phyloP scores from a whole-genome alignment of 2,797 vertebrate species.

The Ciconia nigra region DNA sequence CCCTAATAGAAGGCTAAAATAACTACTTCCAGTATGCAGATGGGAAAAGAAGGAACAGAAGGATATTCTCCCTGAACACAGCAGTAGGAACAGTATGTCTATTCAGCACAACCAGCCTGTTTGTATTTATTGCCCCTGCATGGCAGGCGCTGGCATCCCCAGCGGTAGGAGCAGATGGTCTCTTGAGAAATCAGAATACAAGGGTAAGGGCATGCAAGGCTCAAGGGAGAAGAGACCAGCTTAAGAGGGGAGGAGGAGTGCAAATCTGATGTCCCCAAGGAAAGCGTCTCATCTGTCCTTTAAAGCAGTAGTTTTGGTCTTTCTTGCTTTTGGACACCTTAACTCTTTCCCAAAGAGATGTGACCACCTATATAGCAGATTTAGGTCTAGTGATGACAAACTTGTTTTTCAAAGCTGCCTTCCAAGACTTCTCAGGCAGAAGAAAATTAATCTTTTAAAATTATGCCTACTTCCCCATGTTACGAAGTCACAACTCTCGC shows the following conservation, averaged over 20 bases:
- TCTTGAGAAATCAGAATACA: background rate
- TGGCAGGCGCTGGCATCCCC: background rate
- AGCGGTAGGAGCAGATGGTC: background rate
- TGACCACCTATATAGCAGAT: background rate
- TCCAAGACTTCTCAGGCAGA: background rate
- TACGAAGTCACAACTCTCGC: background rate
- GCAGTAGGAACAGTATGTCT: rapidly evolving
- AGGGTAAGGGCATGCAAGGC: background rate
- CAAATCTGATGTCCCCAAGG: background rate
- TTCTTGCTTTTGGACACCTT: background rate
- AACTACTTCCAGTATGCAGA: background rate
- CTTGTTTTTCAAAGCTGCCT: background rate
- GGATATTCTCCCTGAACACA: background rate
- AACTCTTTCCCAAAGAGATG: background rate
- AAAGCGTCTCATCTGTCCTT: background rate
- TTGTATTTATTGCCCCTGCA: background rate
- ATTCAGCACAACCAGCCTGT: rapidly evolving
- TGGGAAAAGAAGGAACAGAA: background rate
- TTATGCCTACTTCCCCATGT: background rate
- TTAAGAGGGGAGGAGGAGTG: background rate
- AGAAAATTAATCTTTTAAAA: background rate
- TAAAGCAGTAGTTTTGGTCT: background rate
- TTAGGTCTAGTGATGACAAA: background rate
- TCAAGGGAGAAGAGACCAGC: background rate
- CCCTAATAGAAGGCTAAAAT: background rate